phyloP scores from a whole-genome alignment of 1,140 invertebrate genomes.

The Apis cerana region DNA sequence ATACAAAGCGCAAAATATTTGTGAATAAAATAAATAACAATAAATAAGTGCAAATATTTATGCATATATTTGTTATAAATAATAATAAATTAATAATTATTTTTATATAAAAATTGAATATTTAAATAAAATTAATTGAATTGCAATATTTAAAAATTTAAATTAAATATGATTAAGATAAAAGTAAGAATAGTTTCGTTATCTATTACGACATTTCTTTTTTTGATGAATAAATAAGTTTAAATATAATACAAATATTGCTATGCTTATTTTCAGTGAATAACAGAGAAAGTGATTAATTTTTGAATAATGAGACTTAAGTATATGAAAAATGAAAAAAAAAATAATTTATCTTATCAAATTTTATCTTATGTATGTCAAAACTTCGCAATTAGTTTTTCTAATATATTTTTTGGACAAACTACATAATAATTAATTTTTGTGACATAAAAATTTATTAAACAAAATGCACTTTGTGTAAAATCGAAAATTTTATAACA shows the following conservation, averaged over 20 bases:
- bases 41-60: no score
- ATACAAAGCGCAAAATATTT: not conserved
- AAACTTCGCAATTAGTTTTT: not conserved
- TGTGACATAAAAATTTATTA: not conserved
- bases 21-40: not conserved
- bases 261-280: not conserved
- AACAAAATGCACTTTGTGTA: not conserved
- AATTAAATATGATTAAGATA: not conserved
- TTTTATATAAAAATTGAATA: not conserved
- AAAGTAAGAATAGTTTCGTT: not conserved
- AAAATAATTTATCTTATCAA: constrained; percentile 8
- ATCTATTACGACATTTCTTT: not conserved
- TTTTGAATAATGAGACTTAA: no score
- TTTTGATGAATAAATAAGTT: not conserved
- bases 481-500: not conserved
- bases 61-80: not conserved
- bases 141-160: no score
- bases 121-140: not conserved
- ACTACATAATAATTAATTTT: not conserved
- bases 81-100: not conserved
- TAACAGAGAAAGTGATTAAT: not conserved
- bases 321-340: not conserved
- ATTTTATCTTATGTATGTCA: constrained; percentile 17
- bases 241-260: not conserved
- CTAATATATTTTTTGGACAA: not conserved